Conservation (phyloP, 2,113 vertebrate species). For the Cinclus cinclus region DNA sequence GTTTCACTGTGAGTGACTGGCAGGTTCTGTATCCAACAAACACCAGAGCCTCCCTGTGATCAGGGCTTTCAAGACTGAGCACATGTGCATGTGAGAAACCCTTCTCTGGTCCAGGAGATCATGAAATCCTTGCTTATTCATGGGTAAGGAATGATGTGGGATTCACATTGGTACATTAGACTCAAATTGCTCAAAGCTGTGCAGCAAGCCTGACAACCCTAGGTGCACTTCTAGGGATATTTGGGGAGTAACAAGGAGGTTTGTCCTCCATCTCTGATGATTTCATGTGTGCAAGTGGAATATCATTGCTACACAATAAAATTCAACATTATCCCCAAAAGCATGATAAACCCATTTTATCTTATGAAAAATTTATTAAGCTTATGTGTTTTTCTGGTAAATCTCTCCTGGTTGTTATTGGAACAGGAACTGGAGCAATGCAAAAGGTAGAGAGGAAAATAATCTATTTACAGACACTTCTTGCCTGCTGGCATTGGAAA, state of each 20-base stretch:
- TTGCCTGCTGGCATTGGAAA: background rate
- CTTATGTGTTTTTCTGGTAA: background rate
- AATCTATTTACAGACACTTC: background rate
- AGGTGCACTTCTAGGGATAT: background rate
- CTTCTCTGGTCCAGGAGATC: background rate
- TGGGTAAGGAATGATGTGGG: background rate
- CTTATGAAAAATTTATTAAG: background rate
- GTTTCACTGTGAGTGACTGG: background rate
- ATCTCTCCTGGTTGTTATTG: slow-evolving; percentile 23
- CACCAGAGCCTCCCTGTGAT: background rate
- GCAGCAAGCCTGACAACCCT: background rate
- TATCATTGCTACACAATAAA: background rate
- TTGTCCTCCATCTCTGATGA: background rate
- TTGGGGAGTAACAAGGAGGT: background rate
- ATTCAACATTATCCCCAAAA: background rate
- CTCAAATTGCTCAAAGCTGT: background rate
- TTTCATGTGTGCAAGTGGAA: background rate
- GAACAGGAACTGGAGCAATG: background rate
- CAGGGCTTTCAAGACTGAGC: background rate
- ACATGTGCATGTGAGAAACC: background rate
- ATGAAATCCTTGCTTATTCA: background rate
- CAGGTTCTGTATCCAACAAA: background rate
- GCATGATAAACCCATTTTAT: background rate
- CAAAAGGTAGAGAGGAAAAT: background rate
- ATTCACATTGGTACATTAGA: background rate